These are phyloP conservation scores for Lampris incognitus DNA, from an alignment of 2,113 vertebrate species.

Conservation along the genomic window DNA sequence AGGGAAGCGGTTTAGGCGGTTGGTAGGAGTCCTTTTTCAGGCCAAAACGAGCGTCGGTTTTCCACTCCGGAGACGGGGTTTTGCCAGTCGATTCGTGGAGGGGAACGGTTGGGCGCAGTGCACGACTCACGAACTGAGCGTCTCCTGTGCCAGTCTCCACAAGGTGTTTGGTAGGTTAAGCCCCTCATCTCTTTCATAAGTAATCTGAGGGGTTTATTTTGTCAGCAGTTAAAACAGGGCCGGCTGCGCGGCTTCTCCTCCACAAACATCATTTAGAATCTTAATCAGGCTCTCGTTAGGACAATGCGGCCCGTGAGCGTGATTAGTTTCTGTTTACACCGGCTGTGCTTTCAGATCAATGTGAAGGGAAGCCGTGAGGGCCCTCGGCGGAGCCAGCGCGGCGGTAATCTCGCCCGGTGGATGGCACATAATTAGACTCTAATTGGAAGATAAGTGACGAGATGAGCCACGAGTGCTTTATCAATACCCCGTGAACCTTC, in stretches of 20 bases:
- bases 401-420: slow-evolving; percentile 74
- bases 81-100: too few relatives aligned
- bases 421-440: slow-evolving; percentile 82
- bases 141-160: not conserved
- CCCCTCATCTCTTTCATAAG: slow-evolving; percentile 10
- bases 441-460: slow-evolving; percentile 83
- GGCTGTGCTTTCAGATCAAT: slow-evolving; percentile 73
- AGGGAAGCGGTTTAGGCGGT: too few relatives aligned
- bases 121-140: not conserved
- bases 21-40: too few relatives aligned
- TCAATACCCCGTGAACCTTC: slow-evolving; percentile 80
- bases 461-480: slow-evolving; percentile 77
- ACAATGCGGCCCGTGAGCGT: slow-evolving; percentile 65
- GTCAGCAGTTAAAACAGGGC: slow-evolving; percentile 5
- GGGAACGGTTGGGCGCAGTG: too few relatives aligned
- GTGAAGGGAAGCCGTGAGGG: slow-evolving; percentile 63
- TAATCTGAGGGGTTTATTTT: slow-evolving; percentile 22
- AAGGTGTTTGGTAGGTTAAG: slow-evolving; percentile 1
- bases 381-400: slow-evolving; percentile 75
- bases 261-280: slow-evolving; percentile 36
- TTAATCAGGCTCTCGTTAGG: slow-evolving; percentile 47
- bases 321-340: slow-evolving; percentile 73
- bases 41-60: too few relatives aligned
- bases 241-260: not conserved
- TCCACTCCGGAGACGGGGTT: too few relatives aligned